Evolutionary conservation across 2,888 invertebrate genomes (phyloP).

Genomic region (Ernsta delagoae): DNA sequence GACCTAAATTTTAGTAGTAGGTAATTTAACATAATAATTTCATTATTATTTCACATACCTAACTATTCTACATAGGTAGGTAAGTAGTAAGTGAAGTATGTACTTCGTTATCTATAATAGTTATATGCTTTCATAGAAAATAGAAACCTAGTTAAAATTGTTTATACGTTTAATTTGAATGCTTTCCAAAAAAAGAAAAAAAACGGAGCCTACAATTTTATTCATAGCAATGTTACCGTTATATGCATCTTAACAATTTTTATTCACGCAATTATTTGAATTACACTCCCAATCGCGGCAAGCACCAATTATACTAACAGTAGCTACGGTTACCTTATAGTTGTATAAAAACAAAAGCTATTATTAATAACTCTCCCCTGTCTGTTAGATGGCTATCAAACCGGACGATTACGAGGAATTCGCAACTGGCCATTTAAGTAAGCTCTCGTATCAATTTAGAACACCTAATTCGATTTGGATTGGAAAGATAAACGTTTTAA

Average conservation of each 20-base stretch:
- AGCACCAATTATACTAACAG: constrained; percentile 20
- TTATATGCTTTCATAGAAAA: no score
- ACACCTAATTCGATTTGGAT: constrained; percentile 52
- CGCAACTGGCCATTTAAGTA: constrained; percentile 44
- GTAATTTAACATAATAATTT: no score
- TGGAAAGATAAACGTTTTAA: constrained; percentile 47
- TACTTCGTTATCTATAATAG: no score
- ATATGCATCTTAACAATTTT: neutral
- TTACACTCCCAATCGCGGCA: constrained; percentile 6
- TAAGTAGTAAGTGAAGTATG: no score
- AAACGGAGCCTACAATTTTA: no score
- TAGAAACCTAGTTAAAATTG: no score
- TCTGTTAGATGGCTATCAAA: constrained; percentile 39
- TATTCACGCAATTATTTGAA: constrained; percentile 10
- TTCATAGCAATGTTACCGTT: constrained; percentile 16
- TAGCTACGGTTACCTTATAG: constrained; percentile 8
- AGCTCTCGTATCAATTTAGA: constrained; percentile 52
- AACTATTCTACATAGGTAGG: no score
- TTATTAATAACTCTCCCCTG: constrained; percentile 20
- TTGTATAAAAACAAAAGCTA: constrained; percentile 6
- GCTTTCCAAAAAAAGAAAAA: no score
- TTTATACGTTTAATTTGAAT: no score
- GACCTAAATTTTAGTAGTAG: no score
- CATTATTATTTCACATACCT: no score
- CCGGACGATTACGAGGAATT: constrained; percentile 37